A percentile compares a stretch with the other conserved stretches of the same genome.
phyloP scores from a whole-genome alignment of 2,113 vertebrate species.

The Catagonus wagneri region DNA sequence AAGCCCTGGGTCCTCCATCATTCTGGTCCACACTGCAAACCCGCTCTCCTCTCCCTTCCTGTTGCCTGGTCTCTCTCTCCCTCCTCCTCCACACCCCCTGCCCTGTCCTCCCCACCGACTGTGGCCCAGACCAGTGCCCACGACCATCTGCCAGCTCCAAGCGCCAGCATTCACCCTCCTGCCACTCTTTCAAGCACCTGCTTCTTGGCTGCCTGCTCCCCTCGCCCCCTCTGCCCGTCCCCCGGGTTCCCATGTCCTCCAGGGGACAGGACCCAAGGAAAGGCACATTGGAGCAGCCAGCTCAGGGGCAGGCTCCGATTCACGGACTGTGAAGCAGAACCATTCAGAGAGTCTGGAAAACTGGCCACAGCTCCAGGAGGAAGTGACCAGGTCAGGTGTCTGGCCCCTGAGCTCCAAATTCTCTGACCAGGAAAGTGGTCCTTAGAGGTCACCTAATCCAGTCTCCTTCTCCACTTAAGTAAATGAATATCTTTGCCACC shows the following conservation, averaged over 20 bases:
- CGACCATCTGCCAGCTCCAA: slow-evolving; percentile 75
- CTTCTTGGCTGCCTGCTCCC: slow-evolving; percentile 24
- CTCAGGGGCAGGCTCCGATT: neutral
- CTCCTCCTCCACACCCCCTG: neutral
- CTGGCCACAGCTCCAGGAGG: neutral
- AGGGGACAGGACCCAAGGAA: neutral
- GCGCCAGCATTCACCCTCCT: slow-evolving; percentile 7
- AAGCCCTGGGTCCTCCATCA: neutral
- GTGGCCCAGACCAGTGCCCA: slow-evolving; percentile 71
- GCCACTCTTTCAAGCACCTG: slow-evolving; percentile 61
- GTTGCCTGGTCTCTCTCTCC: neutral
- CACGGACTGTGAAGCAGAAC: neutral
- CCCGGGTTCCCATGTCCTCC: neutral
- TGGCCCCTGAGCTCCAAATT: neutral
- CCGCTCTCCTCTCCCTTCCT: neutral
- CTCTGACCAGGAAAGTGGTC: neutral
- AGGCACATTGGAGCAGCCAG: neutral
- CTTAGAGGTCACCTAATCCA: neutral
- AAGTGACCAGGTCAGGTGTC: neutral
- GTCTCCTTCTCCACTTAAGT: neutral
- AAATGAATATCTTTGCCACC: neutral
- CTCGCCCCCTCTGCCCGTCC: neutral
- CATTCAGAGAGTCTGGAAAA: neutral
- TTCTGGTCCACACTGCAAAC: neutral
- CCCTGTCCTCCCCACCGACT: slow-evolving; percentile 61